Evolutionary conservation across 2,888 invertebrate species (phyloP), one percentile per base, ranked within the genome.

Genomic region (Invenusta paracnida): DNA sequence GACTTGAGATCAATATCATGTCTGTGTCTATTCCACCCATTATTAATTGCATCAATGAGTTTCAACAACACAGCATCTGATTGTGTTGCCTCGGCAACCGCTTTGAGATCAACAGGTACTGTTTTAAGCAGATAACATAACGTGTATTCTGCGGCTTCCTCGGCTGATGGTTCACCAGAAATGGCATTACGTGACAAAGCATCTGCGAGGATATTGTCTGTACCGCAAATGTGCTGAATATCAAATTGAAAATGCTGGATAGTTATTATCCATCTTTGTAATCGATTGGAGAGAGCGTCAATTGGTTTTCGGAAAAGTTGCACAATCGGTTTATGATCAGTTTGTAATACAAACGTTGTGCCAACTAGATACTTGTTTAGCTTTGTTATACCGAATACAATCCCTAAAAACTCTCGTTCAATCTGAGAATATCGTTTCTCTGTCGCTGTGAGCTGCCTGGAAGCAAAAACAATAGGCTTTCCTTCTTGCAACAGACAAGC

Each of bases 371-470:
- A 79, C n/a, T 79, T 23, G 23, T n/a, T 79, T n/a, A 79, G 28
- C n/a, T 27, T 79, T 79, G 79, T 79, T 11, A 79, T 11, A 23
- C 25, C n/a, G 28, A 79, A 79, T 11, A 79, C n/a, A 25, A 79
- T 79, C 2, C 11, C 28, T 27, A 79, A 79, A 27, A 23, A 79
- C n/a, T 79, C 79, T 11, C 79, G 23, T n/a, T 79, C 79, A n/a
- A 79, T 79, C n/a, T 79, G 79, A 79, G n/a, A 79, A n/a, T 79
- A 79, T 5, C 79, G 5, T 27, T 27, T 23, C 79, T 79, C 79
- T 23, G 28, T 79, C n/a, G 2, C 25, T 2, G 79, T 79, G 2
- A 79, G 79, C 2, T 11, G 2, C 5, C 79, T 23, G n/a, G 79
- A 79, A 79, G n/a, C 28, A n/a, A 25, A 11, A 2, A 79, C 79